phyloP scores from a whole-genome alignment of 2,888 invertebrate species.

The Parnassius orleans region DNA sequence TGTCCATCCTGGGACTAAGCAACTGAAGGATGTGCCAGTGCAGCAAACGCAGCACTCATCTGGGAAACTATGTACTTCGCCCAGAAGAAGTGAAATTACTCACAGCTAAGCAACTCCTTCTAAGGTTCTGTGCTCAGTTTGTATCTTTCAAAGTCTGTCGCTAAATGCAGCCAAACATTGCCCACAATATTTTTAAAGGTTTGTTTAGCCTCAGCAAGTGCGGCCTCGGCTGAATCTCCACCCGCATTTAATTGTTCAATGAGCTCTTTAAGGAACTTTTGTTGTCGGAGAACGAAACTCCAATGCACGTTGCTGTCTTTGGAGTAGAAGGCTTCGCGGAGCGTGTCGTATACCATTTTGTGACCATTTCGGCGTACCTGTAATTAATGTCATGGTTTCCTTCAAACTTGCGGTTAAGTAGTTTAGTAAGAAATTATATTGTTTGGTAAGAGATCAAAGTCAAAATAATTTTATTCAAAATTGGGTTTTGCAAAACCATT shows the following conservation, averaged over 20 bases:
- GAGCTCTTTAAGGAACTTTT: slow-evolving; percentile 86
- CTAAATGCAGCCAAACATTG: slow-evolving; percentile 85
- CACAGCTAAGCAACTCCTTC: slow-evolving; percentile 68
- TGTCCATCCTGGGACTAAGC: no score
- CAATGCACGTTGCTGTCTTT: slow-evolving; percentile 86
- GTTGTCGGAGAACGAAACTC: slow-evolving; percentile 87
- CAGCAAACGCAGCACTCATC: no score
- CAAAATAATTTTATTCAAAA: no score
- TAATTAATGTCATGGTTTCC: not conserved
- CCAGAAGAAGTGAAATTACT: no score
- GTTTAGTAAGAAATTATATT: no score
- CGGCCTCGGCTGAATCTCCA: slow-evolving; percentile 68
- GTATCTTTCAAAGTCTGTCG: slow-evolving; percentile 85
- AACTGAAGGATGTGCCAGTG: no score
- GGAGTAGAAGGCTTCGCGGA: slow-evolving; percentile 61
- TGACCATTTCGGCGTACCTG: slow-evolving; percentile 81
- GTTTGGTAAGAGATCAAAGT: no score
- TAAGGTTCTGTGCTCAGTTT: slow-evolving; percentile 78
- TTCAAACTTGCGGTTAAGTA: no score
- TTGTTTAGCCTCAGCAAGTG: slow-evolving; percentile 75
- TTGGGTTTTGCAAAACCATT: no score
- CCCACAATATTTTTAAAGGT: slow-evolving; percentile 82
- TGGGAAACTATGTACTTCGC: no score
- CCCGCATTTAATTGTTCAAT: slow-evolving; percentile 80
- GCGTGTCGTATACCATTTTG: slow-evolving; percentile 80